These are phyloP conservation scores for Phymorhynchus buccinoides DNA, from an alignment of 1,140 invertebrate genomes.

Conservation along the genomic window DNA sequence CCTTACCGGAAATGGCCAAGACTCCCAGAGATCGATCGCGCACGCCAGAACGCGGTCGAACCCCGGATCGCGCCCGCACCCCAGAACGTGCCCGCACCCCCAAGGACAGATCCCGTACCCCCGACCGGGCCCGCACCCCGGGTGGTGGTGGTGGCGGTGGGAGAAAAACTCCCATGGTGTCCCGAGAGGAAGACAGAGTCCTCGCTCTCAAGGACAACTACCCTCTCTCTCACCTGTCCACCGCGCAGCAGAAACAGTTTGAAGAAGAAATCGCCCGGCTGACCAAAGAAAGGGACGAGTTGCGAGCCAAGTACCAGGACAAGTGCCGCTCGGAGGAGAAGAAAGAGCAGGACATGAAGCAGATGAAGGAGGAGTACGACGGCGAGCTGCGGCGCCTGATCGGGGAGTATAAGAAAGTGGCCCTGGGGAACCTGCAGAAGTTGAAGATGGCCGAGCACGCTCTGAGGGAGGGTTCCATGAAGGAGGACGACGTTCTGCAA, in stretches of 20 bases:
- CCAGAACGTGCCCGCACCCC: background rate
- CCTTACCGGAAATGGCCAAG: background rate
- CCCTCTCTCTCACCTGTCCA: background rate
- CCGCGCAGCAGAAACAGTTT: background rate
- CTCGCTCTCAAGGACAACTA: background rate
- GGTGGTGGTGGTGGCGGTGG: background rate
- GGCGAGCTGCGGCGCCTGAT: conserved; percentile 42
- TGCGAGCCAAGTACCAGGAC: background rate
- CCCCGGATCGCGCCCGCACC: too few species aligned
- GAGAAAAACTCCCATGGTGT: conserved; percentile 16
- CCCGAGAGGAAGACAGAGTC: background rate
- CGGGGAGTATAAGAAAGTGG: conserved; percentile 47
- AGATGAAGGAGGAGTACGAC: conserved; percentile 41
- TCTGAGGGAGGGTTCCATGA: conserved; percentile 37
- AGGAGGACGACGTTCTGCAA: conserved; percentile 43
- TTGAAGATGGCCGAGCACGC: conserved; percentile 44
- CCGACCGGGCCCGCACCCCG: background rate
- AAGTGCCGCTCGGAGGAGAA: conserved; percentile 32
- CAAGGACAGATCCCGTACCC: background rate
- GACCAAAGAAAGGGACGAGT: conserved; percentile 21
- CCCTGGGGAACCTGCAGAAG: conserved; percentile 47
- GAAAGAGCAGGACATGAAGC: conserved; percentile 36
- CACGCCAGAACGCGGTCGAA: background rate
- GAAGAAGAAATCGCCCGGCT: conserved; percentile 20
- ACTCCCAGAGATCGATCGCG: background rate